phyloP scores from a whole-genome alignment of 2,888 invertebrate species.

The Taphrorychus bicolor region DNA sequence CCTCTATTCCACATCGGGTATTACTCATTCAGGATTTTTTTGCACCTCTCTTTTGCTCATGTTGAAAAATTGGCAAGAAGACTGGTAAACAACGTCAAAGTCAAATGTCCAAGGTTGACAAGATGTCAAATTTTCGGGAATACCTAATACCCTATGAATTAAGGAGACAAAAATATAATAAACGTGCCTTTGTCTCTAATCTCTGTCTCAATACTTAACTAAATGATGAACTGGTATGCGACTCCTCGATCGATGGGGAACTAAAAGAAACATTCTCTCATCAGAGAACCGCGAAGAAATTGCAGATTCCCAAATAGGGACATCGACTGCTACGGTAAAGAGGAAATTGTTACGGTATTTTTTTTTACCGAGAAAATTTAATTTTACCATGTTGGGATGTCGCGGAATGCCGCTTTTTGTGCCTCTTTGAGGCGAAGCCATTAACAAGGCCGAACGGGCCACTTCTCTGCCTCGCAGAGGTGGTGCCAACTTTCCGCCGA shows the following conservation, averaged over 20 bases:
- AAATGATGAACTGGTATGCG: slow-evolving; percentile 7
- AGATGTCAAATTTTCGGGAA: too few relatives aligned
- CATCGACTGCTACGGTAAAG: slow-evolving; percentile 19
- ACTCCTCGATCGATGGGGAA: slow-evolving; percentile 1
- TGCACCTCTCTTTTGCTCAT: too few relatives aligned
- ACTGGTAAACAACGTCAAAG: too few relatives aligned
- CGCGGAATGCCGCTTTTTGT: slow-evolving; percentile 10
- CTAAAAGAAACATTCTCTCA: slow-evolving; percentile 6
- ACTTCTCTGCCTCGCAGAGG: too few relatives aligned
- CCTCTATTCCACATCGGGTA: too few relatives aligned
- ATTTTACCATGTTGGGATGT: slow-evolving; percentile 12
- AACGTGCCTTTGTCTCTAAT: too few relatives aligned
- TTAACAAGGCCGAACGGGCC: background rate
- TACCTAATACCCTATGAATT: too few relatives aligned
- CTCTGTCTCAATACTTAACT: too few relatives aligned
- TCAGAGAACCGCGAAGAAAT: slow-evolving; percentile 18
- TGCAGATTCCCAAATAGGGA: slow-evolving; percentile 24
- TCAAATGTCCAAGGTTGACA: too few relatives aligned
- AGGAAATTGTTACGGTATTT: slow-evolving; percentile 27
- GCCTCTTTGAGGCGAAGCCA: background rate
- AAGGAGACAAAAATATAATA: too few relatives aligned
- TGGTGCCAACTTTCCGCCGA: background rate
- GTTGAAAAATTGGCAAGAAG: too few relatives aligned
- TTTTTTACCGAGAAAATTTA: slow-evolving; percentile 19
- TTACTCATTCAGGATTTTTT: too few relatives aligned